These are phyloP conservation scores for Portunus trituberculatus DNA, from an alignment of 1,140 invertebrate species.

Conservation along the genomic window DNA sequence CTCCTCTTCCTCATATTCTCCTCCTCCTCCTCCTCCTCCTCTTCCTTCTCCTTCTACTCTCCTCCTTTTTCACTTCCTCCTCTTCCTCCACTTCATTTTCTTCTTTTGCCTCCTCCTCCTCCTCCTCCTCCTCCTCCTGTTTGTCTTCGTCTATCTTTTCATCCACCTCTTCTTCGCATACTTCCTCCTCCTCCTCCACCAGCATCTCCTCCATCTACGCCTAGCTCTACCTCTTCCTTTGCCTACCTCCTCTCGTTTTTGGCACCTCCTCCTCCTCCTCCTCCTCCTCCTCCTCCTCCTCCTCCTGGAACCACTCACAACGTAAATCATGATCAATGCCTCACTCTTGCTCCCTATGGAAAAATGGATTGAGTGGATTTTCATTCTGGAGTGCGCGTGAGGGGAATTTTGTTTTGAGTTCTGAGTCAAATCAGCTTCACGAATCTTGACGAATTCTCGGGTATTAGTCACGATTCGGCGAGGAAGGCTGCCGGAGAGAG, in stretches of 20 bases:
- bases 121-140: constrained; percentile 6
- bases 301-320: not conserved
- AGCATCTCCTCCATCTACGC: not conserved
- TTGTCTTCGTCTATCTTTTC: not conserved
- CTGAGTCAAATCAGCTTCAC: constrained; percentile 47
- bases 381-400: constrained; percentile 44
- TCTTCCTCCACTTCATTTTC: not conserved
- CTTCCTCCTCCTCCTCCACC: no score
- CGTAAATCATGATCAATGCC: constrained; percentile 33
- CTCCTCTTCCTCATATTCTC: not conserved
- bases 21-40: not conserved
- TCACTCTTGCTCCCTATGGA: constrained; percentile 39
- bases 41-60: not conserved
- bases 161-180: not conserved
- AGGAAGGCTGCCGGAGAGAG: not conserved
- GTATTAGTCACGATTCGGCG: constrained; percentile 40
- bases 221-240: not conserved
- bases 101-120: not conserved
- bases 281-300: not conserved
- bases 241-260: not conserved
- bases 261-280: not conserved
- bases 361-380: constrained; percentile 57
- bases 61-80: not conserved
- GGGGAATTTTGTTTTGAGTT: constrained; percentile 41
- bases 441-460: constrained; percentile 40